phyloP scores from a whole-genome alignment of 2,888 invertebrate genomes.

The Smittia aterrima region DNA sequence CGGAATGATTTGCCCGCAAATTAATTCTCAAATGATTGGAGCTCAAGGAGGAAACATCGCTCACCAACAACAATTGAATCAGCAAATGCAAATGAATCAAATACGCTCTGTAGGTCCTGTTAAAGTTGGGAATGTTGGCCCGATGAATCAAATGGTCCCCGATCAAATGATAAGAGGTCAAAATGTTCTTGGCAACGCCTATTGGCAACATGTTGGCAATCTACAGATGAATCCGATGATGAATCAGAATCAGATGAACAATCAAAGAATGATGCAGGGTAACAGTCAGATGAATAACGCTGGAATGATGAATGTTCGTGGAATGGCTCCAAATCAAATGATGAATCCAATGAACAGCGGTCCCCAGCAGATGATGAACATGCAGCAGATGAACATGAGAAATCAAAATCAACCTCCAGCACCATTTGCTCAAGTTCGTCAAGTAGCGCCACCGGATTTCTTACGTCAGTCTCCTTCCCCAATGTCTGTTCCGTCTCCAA shows the following conservation, averaged over 20 bases:
- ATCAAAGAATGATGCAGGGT: slow-evolving; percentile 46
- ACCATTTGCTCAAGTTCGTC: slow-evolving; percentile 53
- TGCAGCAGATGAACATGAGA: slow-evolving; percentile 45
- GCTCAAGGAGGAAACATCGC: too few relatives aligned
- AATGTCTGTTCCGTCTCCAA: slow-evolving; percentile 54
- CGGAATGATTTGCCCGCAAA: slow-evolving; percentile 39
- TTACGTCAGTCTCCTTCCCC: slow-evolving; percentile 78
- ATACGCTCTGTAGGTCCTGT: background rate
- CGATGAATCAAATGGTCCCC: slow-evolving; percentile 44
- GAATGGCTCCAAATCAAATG: slow-evolving; percentile 50
- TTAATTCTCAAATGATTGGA: slow-evolving; percentile 15
- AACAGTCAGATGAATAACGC: slow-evolving; percentile 52
- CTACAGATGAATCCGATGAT: slow-evolving; percentile 51
- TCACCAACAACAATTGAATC: slow-evolving; percentile 49
- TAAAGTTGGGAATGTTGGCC: slow-evolving; percentile 42
- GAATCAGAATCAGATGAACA: slow-evolving; percentile 55
- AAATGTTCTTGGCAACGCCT: slow-evolving; percentile 52
- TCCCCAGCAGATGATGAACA: slow-evolving; percentile 45
- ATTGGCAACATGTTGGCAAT: slow-evolving; percentile 51
- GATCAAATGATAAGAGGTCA: too few relatives aligned
- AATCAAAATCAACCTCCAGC: slow-evolving; percentile 22
- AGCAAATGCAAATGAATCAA: slow-evolving; percentile 44
- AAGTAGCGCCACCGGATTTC: slow-evolving; percentile 72
- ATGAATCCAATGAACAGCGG: slow-evolving; percentile 43
- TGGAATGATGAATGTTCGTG: slow-evolving; percentile 46